Conservation (phyloP, 2,113 vertebrate species). For the Astatoreochromis straeleni region DNA sequence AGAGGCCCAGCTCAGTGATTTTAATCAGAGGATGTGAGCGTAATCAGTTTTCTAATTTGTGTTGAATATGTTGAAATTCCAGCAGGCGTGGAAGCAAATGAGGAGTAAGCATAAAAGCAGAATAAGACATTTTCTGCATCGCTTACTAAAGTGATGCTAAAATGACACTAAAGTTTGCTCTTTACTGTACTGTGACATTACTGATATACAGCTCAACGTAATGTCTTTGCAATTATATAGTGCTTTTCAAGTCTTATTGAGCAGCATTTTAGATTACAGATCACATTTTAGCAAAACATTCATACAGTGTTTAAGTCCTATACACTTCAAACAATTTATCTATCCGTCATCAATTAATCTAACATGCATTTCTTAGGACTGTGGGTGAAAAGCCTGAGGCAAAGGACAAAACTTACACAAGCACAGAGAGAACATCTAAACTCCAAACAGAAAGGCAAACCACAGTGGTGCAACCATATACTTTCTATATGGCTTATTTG, state of each 20-base stretch:
- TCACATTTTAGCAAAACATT: not conserved
- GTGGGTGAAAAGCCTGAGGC: not conserved
- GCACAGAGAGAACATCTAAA: not conserved
- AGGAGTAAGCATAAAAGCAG: not conserved
- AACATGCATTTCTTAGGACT: not conserved
- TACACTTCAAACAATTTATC: not conserved
- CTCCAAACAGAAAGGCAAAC: not conserved
- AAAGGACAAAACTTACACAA: not conserved
- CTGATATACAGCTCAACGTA: not conserved
- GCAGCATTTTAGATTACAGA: not conserved
- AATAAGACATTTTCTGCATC: not conserved
- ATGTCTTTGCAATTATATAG: not conserved
- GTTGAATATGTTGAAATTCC: not conserved
- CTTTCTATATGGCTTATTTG: not conserved
- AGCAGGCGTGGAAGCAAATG: not conserved
- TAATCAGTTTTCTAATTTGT: not conserved
- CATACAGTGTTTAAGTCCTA: not conserved
- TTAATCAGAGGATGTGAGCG: not conserved
- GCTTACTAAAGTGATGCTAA: not conserved
- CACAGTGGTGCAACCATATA: not conserved
- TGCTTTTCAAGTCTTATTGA: not conserved
- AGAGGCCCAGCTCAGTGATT: not conserved
- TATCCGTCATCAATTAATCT: not conserved
- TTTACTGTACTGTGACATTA: not conserved
- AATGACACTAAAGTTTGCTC: not conserved